Conservation (phyloP, 2,888 invertebrate genomes). For the Falcaria lacertinaria region DNA sequence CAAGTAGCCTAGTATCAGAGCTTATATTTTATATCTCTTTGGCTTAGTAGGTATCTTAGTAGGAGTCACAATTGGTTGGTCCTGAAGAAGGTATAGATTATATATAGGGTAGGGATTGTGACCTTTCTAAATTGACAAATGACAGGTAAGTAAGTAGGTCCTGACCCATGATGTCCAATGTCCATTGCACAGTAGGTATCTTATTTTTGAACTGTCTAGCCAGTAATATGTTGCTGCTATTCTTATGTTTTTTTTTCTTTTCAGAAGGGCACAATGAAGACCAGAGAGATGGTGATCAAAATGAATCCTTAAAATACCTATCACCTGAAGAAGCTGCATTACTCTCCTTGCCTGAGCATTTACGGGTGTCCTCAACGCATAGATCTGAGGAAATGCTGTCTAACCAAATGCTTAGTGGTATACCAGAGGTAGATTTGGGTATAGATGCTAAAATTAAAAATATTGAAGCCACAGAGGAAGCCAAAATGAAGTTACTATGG, state of each 20-base stretch:
- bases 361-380: slow-evolving; percentile 91
- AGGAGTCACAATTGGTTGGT: no score
- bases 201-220: no score
- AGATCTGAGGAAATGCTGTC: slow-evolving; percentile 99
- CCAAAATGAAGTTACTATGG: slow-evolving; percentile 94
- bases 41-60: no score
- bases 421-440: slow-evolving; percentile 99
- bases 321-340: slow-evolving; percentile 95
- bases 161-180: no score
- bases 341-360: slow-evolving; percentile 92
- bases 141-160: no score
- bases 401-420: slow-evolving; percentile 99
- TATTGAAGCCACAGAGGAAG: slow-evolving; percentile 99
- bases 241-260: slow-evolving; percentile 19
- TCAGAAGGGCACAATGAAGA: slow-evolving; percentile 59
- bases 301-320: slow-evolving; percentile 81
- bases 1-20: no score
- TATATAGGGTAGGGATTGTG: no score
- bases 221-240: no score
- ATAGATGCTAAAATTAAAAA: slow-evolving; percentile 99
- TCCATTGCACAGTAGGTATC: no score
- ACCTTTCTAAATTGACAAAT: no score
- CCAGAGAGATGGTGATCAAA: slow-evolving; percentile 62
- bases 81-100: no score
- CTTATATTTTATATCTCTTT: no score